Base-by-base conservation (phyloP, 2,797 vertebrate genomes). In the Danio tinwini region DNA sequence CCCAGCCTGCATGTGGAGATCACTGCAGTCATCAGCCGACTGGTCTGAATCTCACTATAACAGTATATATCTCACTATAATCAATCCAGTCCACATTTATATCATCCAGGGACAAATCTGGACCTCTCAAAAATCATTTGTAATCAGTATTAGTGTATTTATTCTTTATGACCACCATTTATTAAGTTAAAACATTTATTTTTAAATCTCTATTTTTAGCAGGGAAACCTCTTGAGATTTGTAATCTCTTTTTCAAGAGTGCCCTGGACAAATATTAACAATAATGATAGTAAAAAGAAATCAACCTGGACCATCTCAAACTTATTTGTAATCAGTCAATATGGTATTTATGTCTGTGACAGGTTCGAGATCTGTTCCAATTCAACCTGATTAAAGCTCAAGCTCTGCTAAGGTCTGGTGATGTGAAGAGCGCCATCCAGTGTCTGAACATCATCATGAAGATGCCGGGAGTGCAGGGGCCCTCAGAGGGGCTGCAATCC, bases 351-450 rank as follows among this genome's bases (percentile, higher is more conserved):
- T 45, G 7, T 74, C 47, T 44, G 16, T 44, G 40, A 40, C 21
- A 94, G 93, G 89, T 95, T 63, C 89, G 92, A 63, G 88, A 94
- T 72, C 87, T 88, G 59, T 92, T 93, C 5, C 83, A 92, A 11
- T 94, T 94, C 80, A 90, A 91, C 85, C 89, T 92, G 78, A 90
- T 94, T 84, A 94, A 90, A 85, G 93, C 93, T 55, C 88, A 74
- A 67, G 90, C 90, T 42, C 83, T 93, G 80, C 92, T 85, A 77
- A 90, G 90, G 68, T 84, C 86, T 0, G 93, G 93, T 2, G 68
- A 93, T 45, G 67, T 92, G 6, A 49, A 82, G 2, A 91, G 90
- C 74, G 92, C 92, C 59, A 91, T 92, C 77, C 91, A 87, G 82
- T 88, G 90, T 0, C 86, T 94, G 78, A 91, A 88, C 74, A 91